Evolutionary conservation across 2,888 invertebrate species (phyloP).

Genomic region (Drosophila niveifrons): DNA sequence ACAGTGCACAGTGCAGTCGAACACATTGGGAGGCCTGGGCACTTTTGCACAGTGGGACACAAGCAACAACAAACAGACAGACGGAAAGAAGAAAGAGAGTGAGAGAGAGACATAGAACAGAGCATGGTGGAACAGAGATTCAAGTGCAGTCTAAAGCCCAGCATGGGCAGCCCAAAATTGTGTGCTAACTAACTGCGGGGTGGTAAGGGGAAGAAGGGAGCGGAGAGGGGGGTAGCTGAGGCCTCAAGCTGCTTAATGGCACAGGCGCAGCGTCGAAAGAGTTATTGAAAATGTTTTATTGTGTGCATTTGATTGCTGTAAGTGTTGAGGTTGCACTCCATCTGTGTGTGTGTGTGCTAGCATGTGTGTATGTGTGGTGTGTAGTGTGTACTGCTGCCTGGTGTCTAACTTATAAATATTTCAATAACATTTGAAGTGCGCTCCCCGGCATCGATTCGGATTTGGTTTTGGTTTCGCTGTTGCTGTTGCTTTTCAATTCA

Average conservation of each 20-base stretch:
- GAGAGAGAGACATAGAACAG: constrained; percentile 19
- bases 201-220: neutral
- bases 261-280: constrained; percentile 71
- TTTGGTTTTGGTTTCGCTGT: constrained; percentile 10
- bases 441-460: constrained; percentile 16
- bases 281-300: constrained; percentile 82
- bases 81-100: too few relatives aligned
- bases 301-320: constrained; percentile 80
- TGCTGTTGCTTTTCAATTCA: constrained; percentile 25
- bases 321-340: constrained; percentile 66
- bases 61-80: constrained; percentile 31
- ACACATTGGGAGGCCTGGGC: constrained; percentile 62
- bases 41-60: constrained; percentile 77
- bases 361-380: constrained; percentile 7
- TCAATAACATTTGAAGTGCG: constrained; percentile 80
- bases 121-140: constrained; percentile 33
- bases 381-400: constrained; percentile 37
- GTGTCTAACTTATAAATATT: constrained; percentile 82
- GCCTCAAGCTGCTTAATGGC: constrained; percentile 63
- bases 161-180: constrained; percentile 53
- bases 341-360: constrained; percentile 6
- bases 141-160: constrained; percentile 55
- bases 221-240: neutral
- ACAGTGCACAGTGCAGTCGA: constrained; percentile 31
- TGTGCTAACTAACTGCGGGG: constrained; percentile 43